Percentiles rank a stretch among this genome's conserved stretches.
Conservation (phyloP, 1,140 invertebrate species). For the Drosophila lacteicornis region DNA sequence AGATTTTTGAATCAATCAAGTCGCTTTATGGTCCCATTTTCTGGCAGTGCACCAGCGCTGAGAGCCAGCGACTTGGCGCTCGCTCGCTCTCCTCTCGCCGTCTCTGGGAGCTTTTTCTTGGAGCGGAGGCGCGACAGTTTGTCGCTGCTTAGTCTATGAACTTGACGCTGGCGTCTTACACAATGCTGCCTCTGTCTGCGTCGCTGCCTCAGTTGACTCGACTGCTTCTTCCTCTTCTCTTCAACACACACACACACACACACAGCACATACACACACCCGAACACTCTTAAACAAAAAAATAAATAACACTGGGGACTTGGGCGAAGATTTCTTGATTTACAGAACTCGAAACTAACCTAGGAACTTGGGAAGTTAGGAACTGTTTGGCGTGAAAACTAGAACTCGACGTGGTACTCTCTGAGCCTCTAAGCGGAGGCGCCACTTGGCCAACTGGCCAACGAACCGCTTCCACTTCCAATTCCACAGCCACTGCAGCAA, state of each 20-base stretch:
- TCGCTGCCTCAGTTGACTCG: slow-evolving; percentile 1
- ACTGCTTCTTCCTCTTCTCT: slow-evolving; percentile 13
- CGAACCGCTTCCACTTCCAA: slow-evolving; percentile 30
- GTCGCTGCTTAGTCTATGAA: slow-evolving; percentile 62
- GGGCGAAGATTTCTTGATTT: neutral
- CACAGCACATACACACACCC: slow-evolving; percentile 7
- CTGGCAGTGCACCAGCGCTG: neutral
- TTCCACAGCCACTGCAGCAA: slow-evolving; percentile 27
- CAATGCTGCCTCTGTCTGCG: slow-evolving; percentile 18
- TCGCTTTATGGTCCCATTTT: neutral
- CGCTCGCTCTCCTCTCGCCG: neutral
- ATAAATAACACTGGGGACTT: neutral
- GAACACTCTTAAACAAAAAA: slow-evolving; percentile 11
- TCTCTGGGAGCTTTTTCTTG: slow-evolving; percentile 45
- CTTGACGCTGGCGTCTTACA: slow-evolving; percentile 55
- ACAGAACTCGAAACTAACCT: slow-evolving; percentile 13
- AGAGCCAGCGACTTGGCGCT: slow-evolving; percentile 5
- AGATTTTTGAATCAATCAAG: neutral
- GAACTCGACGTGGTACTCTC: too few species aligned
- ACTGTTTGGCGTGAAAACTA: neutral
- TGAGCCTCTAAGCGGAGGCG: slow-evolving; percentile 25
- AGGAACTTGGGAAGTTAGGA: slow-evolving; percentile 14
- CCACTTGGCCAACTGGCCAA: slow-evolving; percentile 30
- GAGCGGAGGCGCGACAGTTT: slow-evolving; percentile 40
- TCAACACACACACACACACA: neutral